Evolutionary conservation across 2,888 invertebrate species (phyloP).

Genomic region (Suillia variegata): DNA sequence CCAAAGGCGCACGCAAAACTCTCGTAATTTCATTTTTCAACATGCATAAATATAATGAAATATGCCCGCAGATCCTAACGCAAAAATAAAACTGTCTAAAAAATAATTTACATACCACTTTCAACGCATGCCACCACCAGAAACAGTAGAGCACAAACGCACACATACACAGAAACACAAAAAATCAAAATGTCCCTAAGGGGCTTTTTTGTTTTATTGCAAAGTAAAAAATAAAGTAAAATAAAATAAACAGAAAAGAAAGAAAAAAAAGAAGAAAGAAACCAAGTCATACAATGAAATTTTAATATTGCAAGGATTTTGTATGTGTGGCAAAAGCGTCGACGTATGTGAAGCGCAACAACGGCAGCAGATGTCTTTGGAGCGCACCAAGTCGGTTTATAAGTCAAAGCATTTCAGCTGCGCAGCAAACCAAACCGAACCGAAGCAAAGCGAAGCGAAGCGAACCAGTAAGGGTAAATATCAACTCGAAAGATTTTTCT

Average conservation of each 20-base stretch:
- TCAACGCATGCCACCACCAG: not conserved
- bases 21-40: not conserved
- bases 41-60: not conserved
- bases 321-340: too few relatives aligned
- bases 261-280: too few relatives aligned
- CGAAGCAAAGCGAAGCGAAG: not conserved
- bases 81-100: not conserved
- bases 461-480: not conserved
- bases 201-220: constrained; percentile 2
- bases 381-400: not conserved
- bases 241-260: too few relatives aligned
- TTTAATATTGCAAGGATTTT: constrained; percentile 4
- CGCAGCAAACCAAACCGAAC: too few relatives aligned
- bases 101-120: not conserved
- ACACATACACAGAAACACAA: not conserved
- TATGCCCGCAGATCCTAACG: too few relatives aligned
- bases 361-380: not conserved
- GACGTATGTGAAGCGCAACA: not conserved
- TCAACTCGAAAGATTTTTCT: too few relatives aligned
- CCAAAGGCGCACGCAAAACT: too few relatives aligned
- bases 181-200: not conserved
- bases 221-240: too few relatives aligned
- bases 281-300: not conserved
- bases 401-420: not conserved
- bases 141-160: too few relatives aligned